Evolutionary conservation across 2,797 vertebrate species (phyloP).

Genomic region (Sebastes elongatus): DNA sequence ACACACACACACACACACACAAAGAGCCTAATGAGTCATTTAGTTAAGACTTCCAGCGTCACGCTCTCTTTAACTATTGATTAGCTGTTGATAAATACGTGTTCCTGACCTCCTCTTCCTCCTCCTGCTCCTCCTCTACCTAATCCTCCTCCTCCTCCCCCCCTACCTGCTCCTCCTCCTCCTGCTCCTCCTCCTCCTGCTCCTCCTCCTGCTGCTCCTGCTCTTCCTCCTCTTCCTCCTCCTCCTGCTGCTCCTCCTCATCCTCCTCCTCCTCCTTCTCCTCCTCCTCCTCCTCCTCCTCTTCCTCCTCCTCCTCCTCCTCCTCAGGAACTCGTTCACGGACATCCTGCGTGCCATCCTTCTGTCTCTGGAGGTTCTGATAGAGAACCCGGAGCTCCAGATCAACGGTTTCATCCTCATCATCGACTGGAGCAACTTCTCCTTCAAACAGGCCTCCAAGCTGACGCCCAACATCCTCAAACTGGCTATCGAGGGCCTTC

Average conservation of each 20-base stretch:
- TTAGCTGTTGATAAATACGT: not conserved
- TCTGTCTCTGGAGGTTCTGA: conserved; percentile 96
- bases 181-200: fast-evolving
- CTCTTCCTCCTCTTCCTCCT: not conserved
- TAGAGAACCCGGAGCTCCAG: conserved; percentile 96
- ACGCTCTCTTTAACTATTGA: conserved; percentile 11
- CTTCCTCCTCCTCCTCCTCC: not conserved
- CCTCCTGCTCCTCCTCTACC: not conserved
- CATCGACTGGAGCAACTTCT: conserved; percentile 99
- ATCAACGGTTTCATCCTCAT: conserved; percentile 98
- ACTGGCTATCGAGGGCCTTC: conserved; percentile 95
- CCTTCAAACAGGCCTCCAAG: conserved; percentile 98
- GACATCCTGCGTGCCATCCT: conserved; percentile 97
- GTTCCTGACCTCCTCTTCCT: not conserved
- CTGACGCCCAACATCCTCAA: conserved; percentile 97
- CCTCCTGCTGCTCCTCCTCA: not conserved
- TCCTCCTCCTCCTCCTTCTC: not conserved
- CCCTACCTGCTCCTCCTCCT: no score
- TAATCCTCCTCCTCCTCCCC: not conserved
- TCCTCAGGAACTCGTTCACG: conserved; percentile 92
- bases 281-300: not conserved
- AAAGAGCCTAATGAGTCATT: conserved; percentile 9
- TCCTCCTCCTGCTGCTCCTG: fast-evolving
- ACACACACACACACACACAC: not conserved
- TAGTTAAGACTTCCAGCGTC: conserved; percentile 21